Conservation (phyloP, 2,113 vertebrate species). For the Ctenomys sociabilis region DNA sequence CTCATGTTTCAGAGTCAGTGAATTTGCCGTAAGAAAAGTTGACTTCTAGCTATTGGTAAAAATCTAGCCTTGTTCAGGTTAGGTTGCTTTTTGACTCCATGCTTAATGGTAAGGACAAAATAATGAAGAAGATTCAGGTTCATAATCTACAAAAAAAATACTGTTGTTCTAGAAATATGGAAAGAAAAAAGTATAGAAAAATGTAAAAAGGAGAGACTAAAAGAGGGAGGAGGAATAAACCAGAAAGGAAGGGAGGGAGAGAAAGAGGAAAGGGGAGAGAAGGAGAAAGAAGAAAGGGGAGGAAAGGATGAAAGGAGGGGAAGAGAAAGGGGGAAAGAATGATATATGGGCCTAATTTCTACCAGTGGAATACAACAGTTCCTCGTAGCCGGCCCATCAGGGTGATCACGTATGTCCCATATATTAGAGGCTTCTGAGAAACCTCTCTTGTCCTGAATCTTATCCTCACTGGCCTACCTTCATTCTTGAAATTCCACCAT, state of each 20-base stretch:
- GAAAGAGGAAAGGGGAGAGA: accelerated
- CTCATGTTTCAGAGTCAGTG: background rate
- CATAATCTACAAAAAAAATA: background rate
- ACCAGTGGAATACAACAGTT: background rate
- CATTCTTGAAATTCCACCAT: conserved; percentile 45
- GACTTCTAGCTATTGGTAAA: background rate
- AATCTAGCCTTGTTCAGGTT: background rate
- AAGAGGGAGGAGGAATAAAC: background rate
- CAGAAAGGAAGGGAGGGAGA: no score
- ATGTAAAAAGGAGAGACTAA: background rate
- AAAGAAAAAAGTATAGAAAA: background rate
- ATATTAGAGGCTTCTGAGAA: background rate
- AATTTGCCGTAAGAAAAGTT: background rate
- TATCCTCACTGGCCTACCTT: background rate
- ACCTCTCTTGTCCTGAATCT: background rate
- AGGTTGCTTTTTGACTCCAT: background rate
- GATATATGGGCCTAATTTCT: background rate
- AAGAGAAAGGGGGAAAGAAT: background rate
- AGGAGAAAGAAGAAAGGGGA: background rate
- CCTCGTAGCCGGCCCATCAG: background rate
- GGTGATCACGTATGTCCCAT: background rate
- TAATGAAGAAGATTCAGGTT: background rate
- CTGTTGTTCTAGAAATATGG: background rate
- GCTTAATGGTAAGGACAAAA: background rate
- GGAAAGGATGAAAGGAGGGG: background rate